A percentile compares a stretch with the other conserved stretches of the same genome.
Evolutionary conservation across 1,140 invertebrate genomes (phyloP).

Genomic region (Pararge aegeria): DNA sequence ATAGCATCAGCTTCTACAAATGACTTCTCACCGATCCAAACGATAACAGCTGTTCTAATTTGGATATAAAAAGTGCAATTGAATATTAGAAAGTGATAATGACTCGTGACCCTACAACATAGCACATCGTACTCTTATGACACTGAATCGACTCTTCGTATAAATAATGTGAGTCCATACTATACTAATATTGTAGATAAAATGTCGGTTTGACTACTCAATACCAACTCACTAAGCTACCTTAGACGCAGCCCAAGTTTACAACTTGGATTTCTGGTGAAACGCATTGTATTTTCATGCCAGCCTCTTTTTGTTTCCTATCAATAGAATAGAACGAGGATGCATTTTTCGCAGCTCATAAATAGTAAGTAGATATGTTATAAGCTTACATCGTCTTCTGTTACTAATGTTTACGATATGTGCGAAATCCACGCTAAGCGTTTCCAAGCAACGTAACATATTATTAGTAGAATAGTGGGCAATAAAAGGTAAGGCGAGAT

Average conservation of each 20-base stretch:
- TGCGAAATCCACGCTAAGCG: conserved; percentile 8
- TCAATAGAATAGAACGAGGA: not conserved
- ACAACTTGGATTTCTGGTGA: too few relatives aligned
- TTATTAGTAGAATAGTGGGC: conserved; percentile 7
- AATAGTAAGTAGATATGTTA: not conserved
- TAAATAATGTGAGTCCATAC: not conserved
- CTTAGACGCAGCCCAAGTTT: too few relatives aligned
- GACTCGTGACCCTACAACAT: conserved; percentile 21
- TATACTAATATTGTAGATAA: too few relatives aligned
- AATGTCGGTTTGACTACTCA: too few relatives aligned
- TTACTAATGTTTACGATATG: conserved; percentile 9
- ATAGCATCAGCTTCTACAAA: conserved; percentile 31
- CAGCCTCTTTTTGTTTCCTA: not conserved
- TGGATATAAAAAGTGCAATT: conserved; percentile 29
- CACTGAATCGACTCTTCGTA: conserved; percentile 1
- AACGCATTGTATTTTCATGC: too few relatives aligned
- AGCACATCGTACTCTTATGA: not conserved
- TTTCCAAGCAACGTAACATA: conserved; percentile 3
- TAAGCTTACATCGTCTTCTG: conserved; percentile 2
- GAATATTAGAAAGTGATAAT: conserved; percentile 32
- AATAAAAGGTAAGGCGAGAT: conserved; percentile 4
- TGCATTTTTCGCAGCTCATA: conserved; percentile 2
- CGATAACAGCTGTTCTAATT: conserved; percentile 25
- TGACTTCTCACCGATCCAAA: conserved; percentile 26
- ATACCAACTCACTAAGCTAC: too few relatives aligned